Base-by-base conservation (phyloP, 2,888 invertebrate species). In the Onthophagus sagittarius region DNA sequence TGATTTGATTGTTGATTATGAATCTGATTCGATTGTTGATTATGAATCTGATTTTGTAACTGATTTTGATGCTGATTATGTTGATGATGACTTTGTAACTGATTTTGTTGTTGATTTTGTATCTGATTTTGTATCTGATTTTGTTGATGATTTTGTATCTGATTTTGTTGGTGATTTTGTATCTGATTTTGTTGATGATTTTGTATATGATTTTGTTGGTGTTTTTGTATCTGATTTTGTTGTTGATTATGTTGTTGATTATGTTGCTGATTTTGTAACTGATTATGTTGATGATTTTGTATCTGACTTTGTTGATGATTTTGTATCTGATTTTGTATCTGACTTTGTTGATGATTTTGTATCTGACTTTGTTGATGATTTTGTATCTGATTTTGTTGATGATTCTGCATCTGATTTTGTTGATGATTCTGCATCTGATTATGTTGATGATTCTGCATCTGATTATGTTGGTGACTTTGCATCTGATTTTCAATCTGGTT, bases 251-350 rank as follows among this genome's bases (percentile, higher is more conserved):
- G 2, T 23, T 2, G 3, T 2, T 23, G 23, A 23, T 3, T 23
- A 2, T 2, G 3, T 23, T 23, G 23, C 3, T 23, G 23, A 23
- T 23, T 23, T 23, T 23, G 62, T 75, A 75, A 32, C 79, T 77
- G 75, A 67, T 71, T 74, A 70, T 63, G 77, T 71, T 75, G 76
- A 32, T 75, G 74, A 62, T 76, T 74, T 62, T n/a, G n/a, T n/a
- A n/a, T n/a, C n/a, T 74, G 77, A 11, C 70, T 39, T 39, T 76
- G 75, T 32, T 76, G 73, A n/a, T n/a, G n/a, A n/a, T n/a, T n/a
- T n/a, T n/a, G n/a, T n/a, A n/a, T n/a, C 53, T 32, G 69, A 63
- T 75, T n/a, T n/a, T n/a, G n/a, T n/a, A n/a, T 75, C 39, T 76
- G 77, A 63, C 72, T 13, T 67, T 63, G 53, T 76, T 70, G 11